Percentiles rank a stretch among this genome's conserved stretches.
Evolutionary conservation across 2,888 invertebrate species (phyloP).

Genomic region (Eremobia ochroleuca): DNA sequence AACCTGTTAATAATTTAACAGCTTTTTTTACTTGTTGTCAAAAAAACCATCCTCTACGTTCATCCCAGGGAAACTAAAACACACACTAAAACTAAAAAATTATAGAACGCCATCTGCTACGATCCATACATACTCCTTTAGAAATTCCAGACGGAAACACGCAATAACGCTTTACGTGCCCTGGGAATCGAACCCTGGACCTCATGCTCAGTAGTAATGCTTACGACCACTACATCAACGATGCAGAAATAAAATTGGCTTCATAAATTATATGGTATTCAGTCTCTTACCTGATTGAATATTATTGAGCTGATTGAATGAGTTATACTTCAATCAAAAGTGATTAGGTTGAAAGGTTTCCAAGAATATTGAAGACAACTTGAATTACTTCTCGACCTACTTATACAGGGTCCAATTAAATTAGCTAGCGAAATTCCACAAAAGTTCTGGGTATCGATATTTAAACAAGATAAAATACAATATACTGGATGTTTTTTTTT

Average conservation of each 20-base stretch:
- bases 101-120: neutral
- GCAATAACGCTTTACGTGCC: neutral
- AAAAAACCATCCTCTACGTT: too few relatives aligned
- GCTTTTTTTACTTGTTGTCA: too few relatives aligned
- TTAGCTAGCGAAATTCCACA: too few relatives aligned
- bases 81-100: too few relatives aligned
- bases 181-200: neutral
- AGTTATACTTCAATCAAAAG: neutral
- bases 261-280: neutral
- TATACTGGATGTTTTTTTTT: too few relatives aligned
- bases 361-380: neutral
- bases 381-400: constrained; percentile 8
- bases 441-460: too few relatives aligned
- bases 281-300: neutral
- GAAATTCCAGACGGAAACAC: neutral
- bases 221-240: neutral
- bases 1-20: too few relatives aligned
- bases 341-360: neutral
- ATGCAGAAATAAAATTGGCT: neutral
- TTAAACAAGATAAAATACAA: too few relatives aligned
- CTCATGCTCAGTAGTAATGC: neutral
- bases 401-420: neutral
- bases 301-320: neutral
- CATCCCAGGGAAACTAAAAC: too few relatives aligned
- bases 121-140: neutral